phyloP scores from a whole-genome alignment of 2,888 invertebrate genomes.

The Hesperia comma region DNA sequence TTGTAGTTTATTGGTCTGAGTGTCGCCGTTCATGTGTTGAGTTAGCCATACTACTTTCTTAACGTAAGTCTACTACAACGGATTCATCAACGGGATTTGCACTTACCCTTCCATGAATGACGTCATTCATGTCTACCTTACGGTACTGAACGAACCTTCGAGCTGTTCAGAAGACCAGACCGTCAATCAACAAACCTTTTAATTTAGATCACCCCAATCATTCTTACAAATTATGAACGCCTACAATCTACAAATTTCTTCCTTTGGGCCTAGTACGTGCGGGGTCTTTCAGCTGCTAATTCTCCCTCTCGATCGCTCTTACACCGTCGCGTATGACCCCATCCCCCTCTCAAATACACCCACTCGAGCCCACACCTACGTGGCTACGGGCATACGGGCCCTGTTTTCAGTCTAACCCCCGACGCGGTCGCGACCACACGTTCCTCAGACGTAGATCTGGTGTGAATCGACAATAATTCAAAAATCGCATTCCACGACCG shows the following conservation, averaged over 20 bases:
- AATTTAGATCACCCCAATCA: slow-evolving; percentile 72
- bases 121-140: slow-evolving; percentile 18
- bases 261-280: slow-evolving; percentile 64
- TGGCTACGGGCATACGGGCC: slow-evolving; percentile 55
- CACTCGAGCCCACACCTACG: slow-evolving; percentile 62
- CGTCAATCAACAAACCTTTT: slow-evolving; percentile 47
- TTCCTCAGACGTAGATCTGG: slow-evolving; percentile 41
- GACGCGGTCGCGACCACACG: slow-evolving; percentile 53
- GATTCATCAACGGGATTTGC: slow-evolving; percentile 3
- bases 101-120: slow-evolving; percentile 13
- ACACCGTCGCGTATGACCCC: slow-evolving; percentile 38
- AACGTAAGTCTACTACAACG: slow-evolving; percentile 16
- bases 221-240: slow-evolving; percentile 70
- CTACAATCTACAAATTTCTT: slow-evolving; percentile 77
- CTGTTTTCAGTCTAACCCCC: slow-evolving; percentile 70
- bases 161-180: slow-evolving; percentile 11
- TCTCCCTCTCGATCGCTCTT: slow-evolving; percentile 48
- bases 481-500: slow-evolving; percentile 25
- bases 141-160: neutral
- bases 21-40: neutral
- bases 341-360: slow-evolving; percentile 66
- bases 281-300: slow-evolving; percentile 53
- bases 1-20: too few species aligned
- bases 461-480: slow-evolving; percentile 33
- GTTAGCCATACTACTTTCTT: slow-evolving; percentile 1